Conservation (phyloP, 2,113 vertebrate genomes). For the Sakesphorus luctuosus region DNA sequence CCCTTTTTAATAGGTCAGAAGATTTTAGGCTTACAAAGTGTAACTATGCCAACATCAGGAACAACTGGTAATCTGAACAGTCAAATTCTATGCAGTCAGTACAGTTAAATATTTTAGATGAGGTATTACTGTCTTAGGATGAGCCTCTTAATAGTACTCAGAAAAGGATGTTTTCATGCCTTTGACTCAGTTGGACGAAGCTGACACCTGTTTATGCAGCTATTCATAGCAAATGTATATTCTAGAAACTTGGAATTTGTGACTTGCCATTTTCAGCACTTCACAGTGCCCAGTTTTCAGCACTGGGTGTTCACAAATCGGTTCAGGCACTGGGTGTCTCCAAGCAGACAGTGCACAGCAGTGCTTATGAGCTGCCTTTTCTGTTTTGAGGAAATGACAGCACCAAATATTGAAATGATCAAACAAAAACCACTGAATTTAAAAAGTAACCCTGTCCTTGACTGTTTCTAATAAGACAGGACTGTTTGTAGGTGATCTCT, state of each 20-base stretch:
- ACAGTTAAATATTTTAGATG: not conserved
- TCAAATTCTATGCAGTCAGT: not conserved
- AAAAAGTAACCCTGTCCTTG: accelerated
- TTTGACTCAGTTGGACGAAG: not conserved
- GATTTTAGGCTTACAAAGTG: not conserved
- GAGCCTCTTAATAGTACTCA: not conserved
- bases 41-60: not conserved
- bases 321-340: no score
- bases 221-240: not conserved
- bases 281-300: not conserved
- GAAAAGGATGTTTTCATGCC: not conserved
- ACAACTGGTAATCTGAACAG: not conserved
- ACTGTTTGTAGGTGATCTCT: not conserved
- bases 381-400: not conserved
- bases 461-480: not conserved
- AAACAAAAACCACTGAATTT: not conserved
- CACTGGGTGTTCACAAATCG: not conserved
- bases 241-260: not conserved
- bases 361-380: not conserved
- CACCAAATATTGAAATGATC: not conserved
- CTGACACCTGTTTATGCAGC: not conserved
- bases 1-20: not conserved
- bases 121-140: not conserved
- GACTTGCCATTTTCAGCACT: not conserved
- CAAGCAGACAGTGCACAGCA: not conserved